Percentiles rank a stretch among this genome's conserved stretches.
Evolutionary conservation across 2,797 vertebrate species (phyloP).

Genomic region (Galagoides demidoff): DNA sequence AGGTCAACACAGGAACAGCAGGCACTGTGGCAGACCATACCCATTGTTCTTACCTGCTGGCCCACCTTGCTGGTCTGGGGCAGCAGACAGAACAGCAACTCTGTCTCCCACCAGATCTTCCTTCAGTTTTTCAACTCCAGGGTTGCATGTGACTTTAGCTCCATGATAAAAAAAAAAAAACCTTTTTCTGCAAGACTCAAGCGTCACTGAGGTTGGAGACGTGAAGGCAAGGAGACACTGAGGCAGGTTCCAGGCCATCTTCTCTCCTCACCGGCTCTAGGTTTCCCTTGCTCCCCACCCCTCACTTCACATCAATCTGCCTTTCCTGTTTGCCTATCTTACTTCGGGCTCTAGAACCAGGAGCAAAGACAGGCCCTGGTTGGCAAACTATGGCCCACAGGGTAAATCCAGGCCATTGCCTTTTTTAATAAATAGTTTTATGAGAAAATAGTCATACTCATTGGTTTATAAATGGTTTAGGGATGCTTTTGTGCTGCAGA

Average conservation of each 20-base stretch:
- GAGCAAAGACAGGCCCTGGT: not conserved
- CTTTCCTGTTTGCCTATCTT: not conserved
- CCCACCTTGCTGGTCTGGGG: not conserved
- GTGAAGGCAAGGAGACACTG: not conserved
- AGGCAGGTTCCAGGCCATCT: not conserved
- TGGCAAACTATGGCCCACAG: not conserved
- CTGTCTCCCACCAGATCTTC: not conserved
- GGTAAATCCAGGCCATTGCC: not conserved
- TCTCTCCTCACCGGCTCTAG: not conserved
- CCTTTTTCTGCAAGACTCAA: not conserved
- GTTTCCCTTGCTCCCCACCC: not conserved
- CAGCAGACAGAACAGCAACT: not conserved
- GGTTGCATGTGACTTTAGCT: not conserved
- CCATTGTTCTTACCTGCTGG: not conserved
- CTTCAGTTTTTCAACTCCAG: not conserved
- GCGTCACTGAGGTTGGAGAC: not conserved
- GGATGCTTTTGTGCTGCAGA: not conserved
- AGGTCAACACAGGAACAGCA: not conserved
- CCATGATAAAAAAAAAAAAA: not conserved
- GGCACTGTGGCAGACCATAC: not conserved
- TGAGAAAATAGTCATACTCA: not conserved
- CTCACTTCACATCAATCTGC: not conserved
- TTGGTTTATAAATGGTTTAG: slow-evolving; percentile 36
- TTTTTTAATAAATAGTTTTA: not conserved
- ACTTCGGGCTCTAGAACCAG: not conserved